Base-by-base conservation (phyloP, 1,140 invertebrate species). In the Cyclargus thomasi region DNA sequence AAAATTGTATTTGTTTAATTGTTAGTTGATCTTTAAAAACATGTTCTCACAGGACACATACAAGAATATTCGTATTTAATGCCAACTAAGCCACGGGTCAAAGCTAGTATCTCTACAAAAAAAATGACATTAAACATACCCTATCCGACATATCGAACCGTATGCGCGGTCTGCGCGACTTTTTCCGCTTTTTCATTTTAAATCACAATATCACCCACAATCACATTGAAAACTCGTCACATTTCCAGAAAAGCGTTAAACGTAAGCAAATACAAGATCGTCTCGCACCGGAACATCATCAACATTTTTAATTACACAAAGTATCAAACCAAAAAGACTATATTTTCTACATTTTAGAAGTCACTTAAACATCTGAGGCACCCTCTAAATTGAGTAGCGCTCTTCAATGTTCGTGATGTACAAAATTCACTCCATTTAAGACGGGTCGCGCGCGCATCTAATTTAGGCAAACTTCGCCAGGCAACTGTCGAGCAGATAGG, bases 101-200 rank as follows among this genome's bases (percentile, higher is more conserved):
- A n/a, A n/a, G n/a, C n/a, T n/a, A n/a, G n/a, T n/a, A n/a, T n/a
- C 6, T 6, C 23, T 3, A 29, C 6, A 29, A 3, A 29, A 3
- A 29, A 39, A 7, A 3, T 47, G 2, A 47, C 11, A 47, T 4
- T 8, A 7, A 18, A 11, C 55, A 11, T 59, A 59, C 55, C 55
- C 16, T 35, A 36, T 63, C 16, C 23, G 55, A 20, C 57, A 72
- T 69, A 39, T 76, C 68, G 22, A 76, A 78, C 16, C 72, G 59
- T 36, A 78, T 66, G 0, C 74, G 72, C 23, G 71, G 70, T n/a
- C 70, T 65, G 7, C 68, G 70, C 53, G 70, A 73, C 53, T 70
- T 74, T 67, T 74, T 76, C 0, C 70, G 68, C 70, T 71, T 70
- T 62, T 70, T 73, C 76, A 78, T 78, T 71, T 72, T 73, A 22